Evolutionary conservation across 2,888 invertebrate species (phyloP).

Genomic region (Philaethria dido): DNA sequence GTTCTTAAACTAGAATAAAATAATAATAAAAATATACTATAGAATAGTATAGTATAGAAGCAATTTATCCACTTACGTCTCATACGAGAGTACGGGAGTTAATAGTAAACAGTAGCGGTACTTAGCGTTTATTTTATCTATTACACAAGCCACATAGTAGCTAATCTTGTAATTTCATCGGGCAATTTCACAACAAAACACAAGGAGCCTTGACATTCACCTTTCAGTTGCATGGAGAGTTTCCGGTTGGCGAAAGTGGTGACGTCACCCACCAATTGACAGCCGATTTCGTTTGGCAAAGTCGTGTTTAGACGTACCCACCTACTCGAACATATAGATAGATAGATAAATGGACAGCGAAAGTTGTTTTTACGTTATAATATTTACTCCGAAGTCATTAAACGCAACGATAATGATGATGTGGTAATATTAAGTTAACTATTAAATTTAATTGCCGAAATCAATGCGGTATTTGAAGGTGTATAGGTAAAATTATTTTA

Average conservation of each 20-base stretch:
- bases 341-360: conserved; percentile 40
- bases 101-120: conserved; percentile 14
- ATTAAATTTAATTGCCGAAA: conserved; percentile 16
- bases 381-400: conserved; percentile 33
- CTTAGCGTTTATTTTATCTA: conserved; percentile 20
- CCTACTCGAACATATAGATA: neutral
- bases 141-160: conserved; percentile 29
- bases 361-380: conserved; percentile 44
- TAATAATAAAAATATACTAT: neutral
- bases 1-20: neutral
- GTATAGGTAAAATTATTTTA: neutral
- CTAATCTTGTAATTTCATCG: conserved; percentile 36
- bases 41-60: neutral
- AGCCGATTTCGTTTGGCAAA: conserved; percentile 52
- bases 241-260: conserved; percentile 73
- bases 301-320: conserved; percentile 40
- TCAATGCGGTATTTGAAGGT: neutral
- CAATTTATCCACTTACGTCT: conserved; percentile 14
- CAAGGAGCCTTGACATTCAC: conserved; percentile 73
- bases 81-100: conserved; percentile 1
- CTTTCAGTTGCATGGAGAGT: conserved; percentile 65
- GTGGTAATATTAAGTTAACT: conserved; percentile 12
- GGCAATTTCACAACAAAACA: conserved; percentile 49
- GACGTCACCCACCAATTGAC: conserved; percentile 54
- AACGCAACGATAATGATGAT: conserved; percentile 17